Percentiles rank a stretch among this genome's conserved stretches.
Conservation (phyloP, 2,888 invertebrate species). For the Phyllotreta cruciferae region DNA sequence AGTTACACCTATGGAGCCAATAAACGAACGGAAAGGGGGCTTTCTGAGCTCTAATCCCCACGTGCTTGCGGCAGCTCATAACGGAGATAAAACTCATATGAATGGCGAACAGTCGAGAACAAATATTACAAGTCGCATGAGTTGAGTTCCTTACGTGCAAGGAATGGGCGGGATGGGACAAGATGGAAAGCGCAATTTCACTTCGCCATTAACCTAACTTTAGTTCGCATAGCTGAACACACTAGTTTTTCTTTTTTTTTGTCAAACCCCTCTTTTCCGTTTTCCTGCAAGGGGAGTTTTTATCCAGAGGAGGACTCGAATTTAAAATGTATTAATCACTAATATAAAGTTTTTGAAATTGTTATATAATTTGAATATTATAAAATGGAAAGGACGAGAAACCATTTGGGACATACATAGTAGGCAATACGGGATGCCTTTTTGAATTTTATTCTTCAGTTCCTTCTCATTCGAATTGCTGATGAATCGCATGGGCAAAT, state of each 20-base stretch:
- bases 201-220: conserved; percentile 74
- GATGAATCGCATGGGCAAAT: conserved; percentile 22
- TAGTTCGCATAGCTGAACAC: conserved; percentile 65
- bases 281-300: neutral
- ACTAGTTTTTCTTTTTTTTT: conserved; percentile 54
- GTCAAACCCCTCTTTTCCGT: conserved; percentile 35
- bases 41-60: conserved; percentile 50
- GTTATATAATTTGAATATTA: too few species aligned
- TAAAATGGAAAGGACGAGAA: too few species aligned
- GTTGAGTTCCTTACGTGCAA: conserved; percentile 62
- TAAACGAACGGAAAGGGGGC: conserved; percentile 20
- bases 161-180: conserved; percentile 61
- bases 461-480: conserved; percentile 25
- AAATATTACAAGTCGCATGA: conserved; percentile 62
- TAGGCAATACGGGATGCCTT: conserved; percentile 12
- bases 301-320: conserved; percentile 12
- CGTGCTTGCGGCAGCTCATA: conserved; percentile 57
- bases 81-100: conserved; percentile 58
- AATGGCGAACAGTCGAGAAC: conserved; percentile 61
- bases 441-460: conserved; percentile 15
- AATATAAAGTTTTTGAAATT: too few species aligned
- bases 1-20: conserved; percentile 11
- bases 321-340: neutral
- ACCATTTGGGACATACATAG: too few species aligned
- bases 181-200: conserved; percentile 77